Evolutionary conservation across 2,113 vertebrate species (phyloP).

Genomic region (Brachirus orientalis): DNA sequence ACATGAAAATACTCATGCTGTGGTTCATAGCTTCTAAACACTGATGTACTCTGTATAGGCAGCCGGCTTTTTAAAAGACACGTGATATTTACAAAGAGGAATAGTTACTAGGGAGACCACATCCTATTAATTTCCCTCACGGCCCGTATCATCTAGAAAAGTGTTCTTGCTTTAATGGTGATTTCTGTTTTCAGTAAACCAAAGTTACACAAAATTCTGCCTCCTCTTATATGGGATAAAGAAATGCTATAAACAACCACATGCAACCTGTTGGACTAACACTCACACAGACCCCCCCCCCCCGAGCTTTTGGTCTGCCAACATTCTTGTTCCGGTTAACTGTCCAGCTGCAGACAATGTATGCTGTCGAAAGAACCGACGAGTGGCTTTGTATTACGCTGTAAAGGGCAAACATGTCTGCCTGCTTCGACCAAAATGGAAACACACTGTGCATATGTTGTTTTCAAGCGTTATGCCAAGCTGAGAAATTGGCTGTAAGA

Average conservation of each 20-base stretch:
- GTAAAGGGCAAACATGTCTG: slow-evolving; percentile 85
- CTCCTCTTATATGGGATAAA: slow-evolving; percentile 97
- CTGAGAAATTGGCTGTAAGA: slow-evolving; percentile 90
- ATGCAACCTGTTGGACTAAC: slow-evolving; percentile 72
- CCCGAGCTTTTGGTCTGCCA: slow-evolving; percentile 76
- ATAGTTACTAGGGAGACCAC: slow-evolving; percentile 24
- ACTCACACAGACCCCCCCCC: slow-evolving; percentile 81
- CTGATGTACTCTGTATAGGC: slow-evolving; percentile 45
- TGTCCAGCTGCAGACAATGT: slow-evolving; percentile 58
- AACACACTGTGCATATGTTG: slow-evolving; percentile 91
- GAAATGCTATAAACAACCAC: slow-evolving; percentile 86
- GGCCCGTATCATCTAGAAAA: slow-evolving; percentile 82
- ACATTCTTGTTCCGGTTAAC: slow-evolving; percentile 77
- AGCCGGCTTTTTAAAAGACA: slow-evolving; percentile 56
- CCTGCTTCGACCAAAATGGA: slow-evolving; percentile 88
- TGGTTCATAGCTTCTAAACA: slow-evolving; percentile 59
- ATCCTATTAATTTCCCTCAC: no score
- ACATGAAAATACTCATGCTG: slow-evolving; percentile 56
- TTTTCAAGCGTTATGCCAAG: slow-evolving; percentile 93
- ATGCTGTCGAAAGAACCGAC: slow-evolving; percentile 80
- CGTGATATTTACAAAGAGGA: slow-evolving; percentile 50
- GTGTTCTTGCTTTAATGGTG: slow-evolving; percentile 86
- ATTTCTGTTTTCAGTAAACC: slow-evolving; percentile 98
- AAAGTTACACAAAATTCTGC: slow-evolving; percentile 99
- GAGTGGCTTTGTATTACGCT: slow-evolving; percentile 84